A percentile compares a stretch with the other conserved stretches of the same genome.
These are phyloP conservation scores for Cryptocephalus primarius DNA, from an alignment of 2,888 invertebrate genomes.

Conservation along the genomic window DNA sequence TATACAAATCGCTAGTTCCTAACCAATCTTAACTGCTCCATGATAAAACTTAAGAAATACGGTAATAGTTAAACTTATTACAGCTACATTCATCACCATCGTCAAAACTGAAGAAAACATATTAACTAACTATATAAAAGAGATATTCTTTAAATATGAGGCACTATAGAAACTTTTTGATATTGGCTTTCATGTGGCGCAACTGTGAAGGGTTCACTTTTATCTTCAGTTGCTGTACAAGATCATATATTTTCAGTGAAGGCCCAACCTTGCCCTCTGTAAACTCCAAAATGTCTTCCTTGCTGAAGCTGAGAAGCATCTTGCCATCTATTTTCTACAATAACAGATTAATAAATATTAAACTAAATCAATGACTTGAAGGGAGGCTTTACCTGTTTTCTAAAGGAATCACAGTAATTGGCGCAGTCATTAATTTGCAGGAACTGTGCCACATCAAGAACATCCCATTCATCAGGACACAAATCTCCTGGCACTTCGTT, in stretches of 20 bases:
- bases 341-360: conserved; percentile 8
- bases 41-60: conserved; percentile 5
- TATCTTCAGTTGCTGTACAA: conserved; percentile 83
- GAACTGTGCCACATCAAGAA: conserved; percentile 81
- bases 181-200: conserved; percentile 49
- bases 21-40: conserved; percentile 7
- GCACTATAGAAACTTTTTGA: conserved; percentile 56
- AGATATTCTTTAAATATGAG: conserved; percentile 12
- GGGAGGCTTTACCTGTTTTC: conserved; percentile 34
- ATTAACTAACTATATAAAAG: too few relatives aligned
- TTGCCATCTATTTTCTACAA: conserved; percentile 70
- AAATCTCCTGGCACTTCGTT: conserved; percentile 44
- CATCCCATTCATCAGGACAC: conserved; percentile 65
- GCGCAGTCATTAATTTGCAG: conserved; percentile 78
- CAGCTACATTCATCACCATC: too few relatives aligned
- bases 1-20: too few relatives aligned
- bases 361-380: not conserved
- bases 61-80: too few relatives aligned
- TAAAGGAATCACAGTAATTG: conserved; percentile 57
- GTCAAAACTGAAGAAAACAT: too few relatives aligned
- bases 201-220: conserved; percentile 69
- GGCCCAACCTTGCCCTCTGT: conserved; percentile 92
- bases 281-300: conserved; percentile 82
- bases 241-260: conserved; percentile 83
- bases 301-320: conserved; percentile 66